Evolutionary conservation across 2,888 invertebrate genomes (phyloP).

Genomic region (Scaptomyza polygonia): DNA sequence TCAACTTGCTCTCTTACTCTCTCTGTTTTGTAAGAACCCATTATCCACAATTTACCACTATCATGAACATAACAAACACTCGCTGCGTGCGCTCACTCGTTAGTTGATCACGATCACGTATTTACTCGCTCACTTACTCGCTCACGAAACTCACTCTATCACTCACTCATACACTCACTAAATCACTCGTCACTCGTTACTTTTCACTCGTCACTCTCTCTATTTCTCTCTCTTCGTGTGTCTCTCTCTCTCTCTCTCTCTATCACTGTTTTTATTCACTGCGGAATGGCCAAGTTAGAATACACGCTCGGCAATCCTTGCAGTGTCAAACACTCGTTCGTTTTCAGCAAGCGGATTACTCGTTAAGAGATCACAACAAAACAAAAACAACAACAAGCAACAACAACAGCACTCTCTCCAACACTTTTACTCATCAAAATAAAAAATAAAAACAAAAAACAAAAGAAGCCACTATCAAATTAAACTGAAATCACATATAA

Average conservation of each 20-base stretch:
- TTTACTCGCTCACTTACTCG: conserved; percentile 15
- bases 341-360: conserved; percentile 41
- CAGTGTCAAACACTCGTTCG: conserved; percentile 28
- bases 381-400: conserved; percentile 33
- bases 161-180: conserved; percentile 27
- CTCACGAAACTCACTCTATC: conserved; percentile 28
- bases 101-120: conserved; percentile 51
- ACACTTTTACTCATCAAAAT: conserved; percentile 38
- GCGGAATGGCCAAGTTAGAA: conserved; percentile 50
- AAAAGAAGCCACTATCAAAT: conserved; percentile 29
- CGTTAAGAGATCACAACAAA: conserved; percentile 47
- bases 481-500: conserved; percentile 36
- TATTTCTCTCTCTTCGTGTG: conserved; percentile 5
- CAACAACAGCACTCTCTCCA: conserved; percentile 38
- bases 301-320: conserved; percentile 38
- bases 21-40: conserved; percentile 13
- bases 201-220: conserved; percentile 17
- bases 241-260: conserved; percentile 16
- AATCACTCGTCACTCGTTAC: conserved; percentile 31
- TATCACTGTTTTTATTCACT: conserved; percentile 28
- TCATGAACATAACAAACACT: conserved; percentile 44
- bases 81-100: conserved; percentile 59
- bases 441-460: conserved; percentile 11
- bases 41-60: conserved; percentile 13
- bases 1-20: neutral